Base-by-base conservation (phyloP, 2,888 invertebrate genomes). In the Tenthredo amoena region DNA sequence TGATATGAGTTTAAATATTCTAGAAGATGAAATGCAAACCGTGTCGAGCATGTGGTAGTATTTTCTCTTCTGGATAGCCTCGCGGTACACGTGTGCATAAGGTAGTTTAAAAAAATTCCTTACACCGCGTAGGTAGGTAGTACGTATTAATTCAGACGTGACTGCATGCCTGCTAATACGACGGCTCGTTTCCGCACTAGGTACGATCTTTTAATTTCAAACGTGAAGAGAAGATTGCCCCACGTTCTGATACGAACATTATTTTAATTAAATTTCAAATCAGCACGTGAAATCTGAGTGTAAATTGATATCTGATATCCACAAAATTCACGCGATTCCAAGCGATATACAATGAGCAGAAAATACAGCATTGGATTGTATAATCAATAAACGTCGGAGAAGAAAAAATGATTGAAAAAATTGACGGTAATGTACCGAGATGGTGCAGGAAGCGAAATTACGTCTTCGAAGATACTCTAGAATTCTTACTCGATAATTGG, bases 81-180 rank as follows among this genome's bases (percentile, higher is more conserved):
- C 26, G 21, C 21, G 26, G 74, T 26, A 77, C 77, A 50, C 31
- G 55, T 77, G 77, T 77, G 31, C 47, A 77, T 34, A n/a, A 34
- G n/a, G 50, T 50, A 50, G 34, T 77, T 77, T 47, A 15, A 26
- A 31, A 77, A 50, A 77, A 77, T 77, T 77, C 77, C 77, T 77
- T 15, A 15, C 12, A 43, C 74, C 10, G 40, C 21, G 21, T 9
- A 21, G 37, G 18, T 26, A 40, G 37, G 71, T 21, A 68, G 71
- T 21, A 68, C 34, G 50, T 81, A 81, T 81, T 81, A 50, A 81
- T 81, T 81, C 79, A 81, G 62, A 81, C 62, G 79, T 62, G 62
- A 62, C 79, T 21, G 79, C 62, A 81, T 81, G 79, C 62, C 62
- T 81, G 58, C 34, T 50, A 47, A 77, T 50, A 50, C 77, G 50